These are phyloP conservation scores for Anhinga anhinga DNA, from an alignment of 2,113 vertebrate species.

Conservation along the genomic window DNA sequence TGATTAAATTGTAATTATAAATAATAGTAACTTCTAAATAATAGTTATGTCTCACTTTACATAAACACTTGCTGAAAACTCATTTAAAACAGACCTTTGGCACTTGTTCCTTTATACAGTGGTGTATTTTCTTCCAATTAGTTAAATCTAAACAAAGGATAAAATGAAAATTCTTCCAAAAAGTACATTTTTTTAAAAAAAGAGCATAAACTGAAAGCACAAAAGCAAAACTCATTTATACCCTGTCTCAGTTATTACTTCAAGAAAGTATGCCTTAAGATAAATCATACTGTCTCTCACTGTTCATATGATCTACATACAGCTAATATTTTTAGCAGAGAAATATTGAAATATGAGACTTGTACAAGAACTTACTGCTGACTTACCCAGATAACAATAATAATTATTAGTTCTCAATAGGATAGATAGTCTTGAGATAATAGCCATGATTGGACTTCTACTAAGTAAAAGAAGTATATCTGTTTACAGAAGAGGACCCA, in stretches of 20 bases:
- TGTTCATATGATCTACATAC: background rate
- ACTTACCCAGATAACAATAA: background rate
- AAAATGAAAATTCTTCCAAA: background rate
- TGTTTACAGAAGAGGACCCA: background rate
- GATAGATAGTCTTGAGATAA: background rate
- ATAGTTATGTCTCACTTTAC: background rate
- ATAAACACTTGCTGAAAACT: background rate
- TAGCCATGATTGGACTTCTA: background rate
- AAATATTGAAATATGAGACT: background rate
- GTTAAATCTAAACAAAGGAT: background rate
- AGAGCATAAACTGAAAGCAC: background rate
- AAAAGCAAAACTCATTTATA: background rate
- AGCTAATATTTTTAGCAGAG: background rate
- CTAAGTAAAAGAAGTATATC: background rate
- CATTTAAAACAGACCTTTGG: background rate
- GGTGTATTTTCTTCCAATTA: background rate
- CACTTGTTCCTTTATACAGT: background rate
- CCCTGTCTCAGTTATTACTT: background rate
- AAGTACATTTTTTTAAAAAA: background rate
- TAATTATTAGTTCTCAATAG: background rate
- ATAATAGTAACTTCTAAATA: background rate
- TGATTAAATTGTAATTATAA: background rate
- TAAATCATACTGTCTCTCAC: background rate
- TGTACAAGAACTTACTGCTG: background rate
- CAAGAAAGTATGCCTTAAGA: background rate